Base-by-base conservation (phyloP, 2,888 invertebrate genomes). In the Nezara viridula region DNA sequence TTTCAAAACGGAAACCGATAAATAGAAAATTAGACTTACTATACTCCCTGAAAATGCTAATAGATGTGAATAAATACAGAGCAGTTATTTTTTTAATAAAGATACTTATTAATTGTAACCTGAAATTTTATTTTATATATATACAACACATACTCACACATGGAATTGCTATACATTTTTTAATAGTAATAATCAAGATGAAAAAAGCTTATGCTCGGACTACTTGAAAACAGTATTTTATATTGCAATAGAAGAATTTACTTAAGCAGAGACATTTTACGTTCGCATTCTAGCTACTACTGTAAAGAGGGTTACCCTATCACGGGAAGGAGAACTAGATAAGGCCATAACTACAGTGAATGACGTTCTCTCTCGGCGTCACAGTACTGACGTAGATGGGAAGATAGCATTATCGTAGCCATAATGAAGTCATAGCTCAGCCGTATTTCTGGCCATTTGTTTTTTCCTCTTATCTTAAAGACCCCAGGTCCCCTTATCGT, bases 361-460 rank as follows among this genome's bases (percentile, higher is more conserved):
- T 47, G n/a, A 81, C 81, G 81, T 81, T 47, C 81, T 81, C 10
- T 14, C n/a, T 32, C 40, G 44, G n/a, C 81, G 81, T 81, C 40
- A 81, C 81, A 44, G 24, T 81, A 81, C 24, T 81, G 81, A 81
- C 81, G 44, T 24, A 81, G 81, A 81, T 81, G n/a, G 14, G 44
- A 44, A 44, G 81, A 81, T 81, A 81, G 81, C 24, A 44, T 40
- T 81, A 81, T 81, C 44, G 81, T 44, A 16, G 81, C 44, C 44
- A 40, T 81, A 81, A 81, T 81, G 44, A 81, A 40, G 81, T 40
- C 81, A 81, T 81, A 81, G 81, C 44, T 81, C 81, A 81, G 81
- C 81, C 40, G 81, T 40, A 47, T n/a, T 81, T 81, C n/a, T 12
- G 81, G 10, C 14, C 81, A 44, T 44, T 81, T 81, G 44, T 81